Evolutionary conservation across 2,113 vertebrate species (phyloP), one percentile per base, ranked within the genome.

Genomic region (Ranitomeya variabilis): DNA sequence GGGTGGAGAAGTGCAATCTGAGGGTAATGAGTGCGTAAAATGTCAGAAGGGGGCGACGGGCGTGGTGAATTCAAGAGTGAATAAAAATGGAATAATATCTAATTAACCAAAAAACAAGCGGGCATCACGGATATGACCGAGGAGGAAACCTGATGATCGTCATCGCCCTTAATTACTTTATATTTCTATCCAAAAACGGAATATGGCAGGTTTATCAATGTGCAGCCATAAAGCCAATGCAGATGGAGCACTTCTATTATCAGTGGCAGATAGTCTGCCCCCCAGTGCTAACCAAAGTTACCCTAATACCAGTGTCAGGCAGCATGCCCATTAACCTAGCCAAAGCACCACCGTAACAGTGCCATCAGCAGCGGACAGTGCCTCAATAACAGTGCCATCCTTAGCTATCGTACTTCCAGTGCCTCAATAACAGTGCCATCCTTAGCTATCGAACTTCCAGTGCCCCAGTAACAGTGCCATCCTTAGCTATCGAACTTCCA

Each of bases 51-150:
- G 31, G 51, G 15, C 16, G 18, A 37, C 23, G 16, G 57, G n/a
- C 57, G 2, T 19, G 5, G n/a, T 6, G 6, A 26, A 84, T 84
- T 18, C 60, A 55, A 15, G 23, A 23, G 26, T 71, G 23, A 71
- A 55, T 84, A 67, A 86, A 45, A 80, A 71, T 31, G 37, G 15
- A 37, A 26, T 69, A 80, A 80, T 87, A 66, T 21, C 1, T 31
- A 57, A 69, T 71, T 87, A 87, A 11, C 73, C 21, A 66, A 80
- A 31, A 79, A 16, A 64, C 21, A 23, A 80, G 11, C 37, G 15
- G 52, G n/a, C 45, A 21, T 69, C 81, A 83, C 9, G 45, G 19
- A 21, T 76, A 21, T 76, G 45, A 19, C 64, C 14, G 37, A 83
- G 18, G 45, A 51, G 81, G 81, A 54, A 55, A 67, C 64, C 81